phyloP scores from a whole-genome alignment of 2,113 vertebrate genomes.

The Hiodon tergisus region DNA sequence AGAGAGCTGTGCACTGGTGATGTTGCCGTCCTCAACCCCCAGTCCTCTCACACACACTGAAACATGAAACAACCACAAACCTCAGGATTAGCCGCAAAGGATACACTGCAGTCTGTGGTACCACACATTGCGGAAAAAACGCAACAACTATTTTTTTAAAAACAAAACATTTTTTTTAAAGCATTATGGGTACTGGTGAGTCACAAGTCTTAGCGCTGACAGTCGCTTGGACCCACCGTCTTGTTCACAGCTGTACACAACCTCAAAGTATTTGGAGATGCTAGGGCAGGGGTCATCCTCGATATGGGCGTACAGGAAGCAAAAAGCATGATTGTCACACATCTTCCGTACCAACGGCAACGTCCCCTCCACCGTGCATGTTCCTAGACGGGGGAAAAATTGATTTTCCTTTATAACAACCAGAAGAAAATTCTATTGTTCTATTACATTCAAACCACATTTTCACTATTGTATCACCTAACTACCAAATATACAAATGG shows the following conservation, averaged over 20 bases:
- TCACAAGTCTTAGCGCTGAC: not conserved
- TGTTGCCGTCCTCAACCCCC: conserved; percentile 57
- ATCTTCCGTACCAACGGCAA: conserved; percentile 43
- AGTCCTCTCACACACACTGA: conserved; percentile 65
- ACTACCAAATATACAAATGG: no score
- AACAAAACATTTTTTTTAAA: not conserved
- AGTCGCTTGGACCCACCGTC: conserved; percentile 45
- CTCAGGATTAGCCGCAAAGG: not conserved
- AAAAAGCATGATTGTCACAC: conserved; percentile 59
- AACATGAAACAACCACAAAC: conserved; percentile 8
- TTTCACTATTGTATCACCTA: no score
- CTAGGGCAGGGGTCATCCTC: conserved; percentile 56
- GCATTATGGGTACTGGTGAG: not conserved
- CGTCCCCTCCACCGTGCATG: conserved; percentile 49
- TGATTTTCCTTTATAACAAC: not conserved
- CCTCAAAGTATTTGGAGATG: conserved; percentile 62
- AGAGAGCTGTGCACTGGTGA: conserved; percentile 53
- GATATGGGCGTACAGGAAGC: conserved; percentile 43
- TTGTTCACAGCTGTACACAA: conserved; percentile 63
- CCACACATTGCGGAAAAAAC: not conserved
- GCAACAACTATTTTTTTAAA: not conserved
- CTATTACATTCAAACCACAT: not conserved
- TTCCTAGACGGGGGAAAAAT: conserved; percentile 34
- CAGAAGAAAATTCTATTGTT: not conserved
- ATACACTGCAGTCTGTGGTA: not conserved